phyloP scores from a whole-genome alignment of 2,888 invertebrate genomes.

The Tachina fera region DNA sequence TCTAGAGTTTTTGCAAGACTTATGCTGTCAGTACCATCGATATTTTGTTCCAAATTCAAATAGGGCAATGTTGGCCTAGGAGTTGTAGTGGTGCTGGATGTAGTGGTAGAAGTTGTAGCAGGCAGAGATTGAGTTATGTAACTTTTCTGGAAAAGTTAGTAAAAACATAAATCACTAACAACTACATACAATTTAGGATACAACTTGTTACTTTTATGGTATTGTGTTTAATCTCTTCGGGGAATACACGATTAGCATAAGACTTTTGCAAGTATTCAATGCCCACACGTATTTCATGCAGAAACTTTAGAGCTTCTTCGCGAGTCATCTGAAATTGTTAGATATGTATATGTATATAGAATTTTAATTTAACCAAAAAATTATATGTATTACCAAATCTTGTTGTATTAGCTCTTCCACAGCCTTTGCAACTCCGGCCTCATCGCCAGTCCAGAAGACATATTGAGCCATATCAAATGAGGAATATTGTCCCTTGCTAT shows the following conservation, averaged over 20 bases:
- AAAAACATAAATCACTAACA: neutral
- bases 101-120: constrained; percentile 74
- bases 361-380: neutral
- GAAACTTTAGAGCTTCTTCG: constrained; percentile 89
- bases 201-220: constrained; percentile 76
- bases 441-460: constrained; percentile 92
- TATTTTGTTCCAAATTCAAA: constrained; percentile 72
- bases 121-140: constrained; percentile 65
- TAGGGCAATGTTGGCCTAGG: constrained; percentile 76
- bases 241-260: constrained; percentile 80
- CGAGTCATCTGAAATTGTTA: constrained; percentile 86
- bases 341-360: too few relatives aligned
- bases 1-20: constrained; percentile 77
- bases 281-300: constrained; percentile 90
- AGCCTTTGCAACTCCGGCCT: constrained; percentile 89
- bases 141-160: constrained; percentile 69
- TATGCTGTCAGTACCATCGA: constrained; percentile 67
- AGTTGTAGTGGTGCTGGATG: constrained; percentile 77
- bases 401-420: constrained; percentile 91
- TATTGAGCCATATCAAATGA: constrained; percentile 92
- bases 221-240: constrained; percentile 80
- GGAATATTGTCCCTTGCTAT: constrained; percentile 87
- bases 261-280: constrained; percentile 87
- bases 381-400: constrained; percentile 85
- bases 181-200: neutral